Base-by-base conservation (phyloP, 2,888 invertebrate genomes). In the Xylota sylvarum region DNA sequence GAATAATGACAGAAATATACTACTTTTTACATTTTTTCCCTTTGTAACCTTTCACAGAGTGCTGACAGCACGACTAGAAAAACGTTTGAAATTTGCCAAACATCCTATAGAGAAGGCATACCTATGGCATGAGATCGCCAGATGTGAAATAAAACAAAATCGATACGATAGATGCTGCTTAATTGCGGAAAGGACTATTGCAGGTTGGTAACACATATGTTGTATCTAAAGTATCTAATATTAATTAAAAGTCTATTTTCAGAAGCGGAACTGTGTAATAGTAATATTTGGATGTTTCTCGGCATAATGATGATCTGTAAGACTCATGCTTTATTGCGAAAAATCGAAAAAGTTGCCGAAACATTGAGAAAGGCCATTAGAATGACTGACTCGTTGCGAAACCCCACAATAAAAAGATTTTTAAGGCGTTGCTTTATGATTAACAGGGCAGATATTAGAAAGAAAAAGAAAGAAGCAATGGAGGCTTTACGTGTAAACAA, bases 61-160 rank as follows among this genome's bases (percentile, higher is more conserved):
- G 37, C 89, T 89, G 17, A 27, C 89, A 1, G 50, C 88, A 0
- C 85, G 83, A 6, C 81, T 91, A 7, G 88, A 89, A 23, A 88
- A 88, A 7, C 90, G 91, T 0, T 79, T 90, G 56, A 80, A 70
- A 0, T 89, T 90, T 87, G 89, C 91, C 1, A 88, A 88, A n/a
- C 90, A 89, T 40, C 87, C 88, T 0, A 90, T 91, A 23, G 92
- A 91, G 43, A 89, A 88, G 1, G 72, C 89, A n/a, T 91, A 91
- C 72, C 50, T 92, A 6, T 72, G 88, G 17, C 90, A 89, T 64
- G 91, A 90, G 78, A 88, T 91, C 0, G 90, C 90, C 0, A 86
- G 89, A 4, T 87, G 78, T 12, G 89, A 90, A 60, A 88, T 91
- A 5, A 78, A 85, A 14, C 89, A 89, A 56, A 86, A 88, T 23